Evolutionary conservation across 2,888 invertebrate species (phyloP).

Genomic region (Holacanthella duospinosa): DNA sequence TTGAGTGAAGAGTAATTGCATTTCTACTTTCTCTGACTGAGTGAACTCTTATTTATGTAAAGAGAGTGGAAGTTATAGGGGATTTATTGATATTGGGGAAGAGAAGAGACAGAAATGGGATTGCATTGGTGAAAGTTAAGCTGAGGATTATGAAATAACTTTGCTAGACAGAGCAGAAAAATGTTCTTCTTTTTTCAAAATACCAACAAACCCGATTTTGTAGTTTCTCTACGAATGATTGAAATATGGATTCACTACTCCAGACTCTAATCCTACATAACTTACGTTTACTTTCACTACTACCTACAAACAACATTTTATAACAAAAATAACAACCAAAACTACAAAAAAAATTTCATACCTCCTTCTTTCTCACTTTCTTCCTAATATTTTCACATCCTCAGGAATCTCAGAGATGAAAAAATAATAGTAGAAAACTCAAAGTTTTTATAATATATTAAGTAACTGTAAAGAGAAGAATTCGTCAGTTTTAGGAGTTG

Average conservation of each 20-base stretch:
- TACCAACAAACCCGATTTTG: neutral
- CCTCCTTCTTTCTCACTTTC: neutral
- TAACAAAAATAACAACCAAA: neutral
- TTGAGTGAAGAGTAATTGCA: too few species aligned
- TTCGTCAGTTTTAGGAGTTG: too few species aligned
- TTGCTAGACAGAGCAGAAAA: neutral
- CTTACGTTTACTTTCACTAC: neutral
- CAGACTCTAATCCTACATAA: neutral
- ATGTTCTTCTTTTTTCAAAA: neutral
- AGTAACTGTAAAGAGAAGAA: too few species aligned
- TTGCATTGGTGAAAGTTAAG: neutral
- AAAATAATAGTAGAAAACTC: too few species aligned
- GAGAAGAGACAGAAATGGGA: neutral
- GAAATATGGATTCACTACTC: neutral
- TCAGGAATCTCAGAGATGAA: too few species aligned
- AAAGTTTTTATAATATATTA: too few species aligned
- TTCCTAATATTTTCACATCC: neutral
- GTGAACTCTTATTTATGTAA: too few species aligned
- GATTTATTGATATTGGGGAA: neutral
- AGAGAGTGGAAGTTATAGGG: neutral
- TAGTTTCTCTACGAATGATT: neutral
- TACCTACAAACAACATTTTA: neutral
- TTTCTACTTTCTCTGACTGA: too few species aligned
- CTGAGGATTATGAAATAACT: neutral
- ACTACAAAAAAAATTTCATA: neutral